phyloP scores from a whole-genome alignment of 2,888 invertebrate species.

The Nemoura dubitans region DNA sequence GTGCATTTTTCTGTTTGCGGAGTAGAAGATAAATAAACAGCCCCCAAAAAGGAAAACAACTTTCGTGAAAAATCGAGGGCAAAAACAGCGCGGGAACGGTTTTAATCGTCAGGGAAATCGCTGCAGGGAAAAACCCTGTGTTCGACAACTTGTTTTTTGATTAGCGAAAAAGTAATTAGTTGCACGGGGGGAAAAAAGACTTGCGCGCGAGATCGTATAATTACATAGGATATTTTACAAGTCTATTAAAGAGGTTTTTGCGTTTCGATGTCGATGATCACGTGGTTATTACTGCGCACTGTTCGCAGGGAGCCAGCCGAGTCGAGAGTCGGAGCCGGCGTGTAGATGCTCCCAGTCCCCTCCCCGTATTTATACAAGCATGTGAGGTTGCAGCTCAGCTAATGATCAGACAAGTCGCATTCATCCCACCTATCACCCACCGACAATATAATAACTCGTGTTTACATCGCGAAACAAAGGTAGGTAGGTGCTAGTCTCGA shows the following conservation, averaged over 20 bases:
- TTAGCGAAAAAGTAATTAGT: neutral
- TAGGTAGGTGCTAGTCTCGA: neutral
- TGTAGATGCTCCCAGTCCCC: neutral
- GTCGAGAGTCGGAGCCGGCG: too few relatives aligned
- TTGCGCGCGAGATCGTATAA: neutral
- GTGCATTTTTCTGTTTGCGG: too few relatives aligned
- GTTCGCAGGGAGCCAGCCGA: neutral
- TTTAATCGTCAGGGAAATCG: neutral
- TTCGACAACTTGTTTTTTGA: neutral
- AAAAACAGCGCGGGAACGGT: neutral
- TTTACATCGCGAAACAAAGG: slow-evolving; percentile 39
- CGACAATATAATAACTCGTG: slow-evolving; percentile 24
- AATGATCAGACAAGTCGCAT: slow-evolving; percentile 36
- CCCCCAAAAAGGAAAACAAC: neutral
- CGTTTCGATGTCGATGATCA: neutral
- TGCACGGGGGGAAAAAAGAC: neutral
- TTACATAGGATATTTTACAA: neutral
- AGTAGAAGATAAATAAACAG: neutral
- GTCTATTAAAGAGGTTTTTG: neutral
- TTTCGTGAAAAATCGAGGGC: neutral
- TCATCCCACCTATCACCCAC: slow-evolving; percentile 13
- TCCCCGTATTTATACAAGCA: neutral
- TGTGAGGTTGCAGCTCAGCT: slow-evolving; percentile 18
- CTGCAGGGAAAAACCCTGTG: neutral
- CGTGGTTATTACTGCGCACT: neutral